A percentile compares a stretch with the other conserved stretches of the same genome.
These are phyloP conservation scores for Pollenia angustigena DNA, from an alignment of 2,888 invertebrate species.

Conservation along the genomic window DNA sequence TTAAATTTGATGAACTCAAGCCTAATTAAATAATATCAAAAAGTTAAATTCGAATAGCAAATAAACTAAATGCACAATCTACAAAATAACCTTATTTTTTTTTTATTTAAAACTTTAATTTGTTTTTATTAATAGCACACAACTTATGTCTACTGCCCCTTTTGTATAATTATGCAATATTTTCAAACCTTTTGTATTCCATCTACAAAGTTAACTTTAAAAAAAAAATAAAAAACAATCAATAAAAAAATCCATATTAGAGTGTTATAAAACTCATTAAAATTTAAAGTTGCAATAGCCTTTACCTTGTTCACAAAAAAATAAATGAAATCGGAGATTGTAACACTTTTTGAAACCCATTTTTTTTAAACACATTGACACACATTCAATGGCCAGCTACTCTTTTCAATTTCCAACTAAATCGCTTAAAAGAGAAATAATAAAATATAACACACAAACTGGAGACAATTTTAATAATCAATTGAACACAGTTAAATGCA, in stretches of 20 bases:
- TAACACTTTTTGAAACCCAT: conserved; percentile 57
- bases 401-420: not conserved
- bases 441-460: conserved; percentile 2
- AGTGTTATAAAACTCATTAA: conserved; percentile 45
- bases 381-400: conserved; percentile 12
- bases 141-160: not conserved
- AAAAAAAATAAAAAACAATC: conserved; percentile 26
- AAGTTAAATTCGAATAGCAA: no score
- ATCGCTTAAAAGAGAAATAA: conserved; percentile 1
- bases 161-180: conserved; percentile 13
- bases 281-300: conserved; percentile 65
- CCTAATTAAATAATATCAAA: no score
- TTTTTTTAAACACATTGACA: conserved; percentile 55
- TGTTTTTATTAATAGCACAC: not conserved
- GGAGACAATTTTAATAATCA: conserved; percentile 34
- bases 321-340: conserved; percentile 52
- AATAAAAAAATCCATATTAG: conserved; percentile 29
- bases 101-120: not conserved
- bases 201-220: conserved; percentile 21
- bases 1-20: no score
- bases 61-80: no score
- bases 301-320: conserved; percentile 64
- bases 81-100: not conserved
- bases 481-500: conserved; percentile 42
- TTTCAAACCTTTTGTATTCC: conserved; percentile 5